Evolutionary conservation across 92 coral and sea anemone species (phyloP), one percentile per base, ranked within the genome.

Genomic region (Montipora capitata): DNA sequence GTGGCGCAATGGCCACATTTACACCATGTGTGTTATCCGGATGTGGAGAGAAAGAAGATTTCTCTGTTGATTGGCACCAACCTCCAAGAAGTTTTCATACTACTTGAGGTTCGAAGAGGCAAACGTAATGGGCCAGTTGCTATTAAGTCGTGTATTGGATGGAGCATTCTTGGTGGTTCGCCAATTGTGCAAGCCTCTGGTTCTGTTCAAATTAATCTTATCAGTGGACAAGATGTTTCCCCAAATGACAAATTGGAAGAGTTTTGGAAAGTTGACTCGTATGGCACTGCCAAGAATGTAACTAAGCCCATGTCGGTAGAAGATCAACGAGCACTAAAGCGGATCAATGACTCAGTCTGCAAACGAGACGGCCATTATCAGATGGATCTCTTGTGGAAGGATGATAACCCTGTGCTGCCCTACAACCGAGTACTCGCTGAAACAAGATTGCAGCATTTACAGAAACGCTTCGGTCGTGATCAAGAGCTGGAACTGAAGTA

Each of bases 81-180:
- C 79, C 78, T 93, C 14, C n/a, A n/a, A n/a, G n/a, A 92, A 54
- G 90, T 81, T 78, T 92, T 92, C 72, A 74, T 92, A 45, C 92
- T 93, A 12, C 83, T 92, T 41, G 95, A 88, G 27, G 93, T 92
- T 0, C 79, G 44, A 49, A 65, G 40, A n/a, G 95, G 92, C 12
- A 76, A 65, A 51, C 86, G 78, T 7, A 65, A 85, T 69, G 86
- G 61, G 51, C 94, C 94, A 3, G 17, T 93, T 40, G 94, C 96
- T 17, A 90, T 93, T 40, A 67, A 72, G 68, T 90, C 91, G 2
- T 80, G 94, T 64, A 45, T 93, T 40, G 92, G 94, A 12, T 90
- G 78, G 84, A 80, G 91, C 20, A 77, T 93, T 17, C 87, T 90
- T 48, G 94, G 94, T 54, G 68, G 87, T 38, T 72, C 35, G 48